Evolutionary conservation across 2,113 vertebrate species (phyloP), one percentile per base, ranked within the genome.

Genomic region (Murina feae): DNA sequence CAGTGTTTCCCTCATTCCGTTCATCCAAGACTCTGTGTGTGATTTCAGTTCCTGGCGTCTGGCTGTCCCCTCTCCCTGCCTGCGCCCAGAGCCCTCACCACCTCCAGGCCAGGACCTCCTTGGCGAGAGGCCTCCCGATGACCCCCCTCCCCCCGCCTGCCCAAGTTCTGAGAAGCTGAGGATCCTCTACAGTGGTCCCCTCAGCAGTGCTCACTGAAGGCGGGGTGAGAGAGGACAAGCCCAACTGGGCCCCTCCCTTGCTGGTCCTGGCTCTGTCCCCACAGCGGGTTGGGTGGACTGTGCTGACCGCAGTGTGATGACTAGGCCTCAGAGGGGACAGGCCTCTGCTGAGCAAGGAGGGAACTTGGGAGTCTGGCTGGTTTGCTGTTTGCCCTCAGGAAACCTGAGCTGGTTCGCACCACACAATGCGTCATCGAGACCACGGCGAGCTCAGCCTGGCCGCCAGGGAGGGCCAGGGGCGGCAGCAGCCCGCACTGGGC

Each of bases 351-450:
- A 97, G 93, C 30, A 2, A 53, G 91, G 92, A 65, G 80, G 96
- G 18, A 65, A 6, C 89, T 83, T 76, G 85, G n/a, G 79, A 55
- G 58, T 74, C 42, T 3, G 0, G 82, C 85, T 9, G 94, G 16
- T 95, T 76, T 96, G 83, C 80, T 66, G 90, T 94, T 58, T 10
- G 4, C 87, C 58, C 72, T 91, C 87, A 86, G 96, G 87, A 94
- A 96, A 93, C 60, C 51, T 7, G 78, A 93, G 55, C 94, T 20
- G 93, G 44, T 86, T 92, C 90, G 85, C 68, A 23, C 97, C 96
- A 71, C 96, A 89, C 6, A n/a, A 80, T 89, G 79, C 91, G 89
- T 95, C 96, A 96, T 92, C 78, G 35, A 83, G 95, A 88, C 82
- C 35, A 25, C 30, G 16, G 94, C 49, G 11, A 32, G 63, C 51